Conservation (phyloP, 2,113 vertebrate species). For the Ophthalmolycus amberensis region DNA sequence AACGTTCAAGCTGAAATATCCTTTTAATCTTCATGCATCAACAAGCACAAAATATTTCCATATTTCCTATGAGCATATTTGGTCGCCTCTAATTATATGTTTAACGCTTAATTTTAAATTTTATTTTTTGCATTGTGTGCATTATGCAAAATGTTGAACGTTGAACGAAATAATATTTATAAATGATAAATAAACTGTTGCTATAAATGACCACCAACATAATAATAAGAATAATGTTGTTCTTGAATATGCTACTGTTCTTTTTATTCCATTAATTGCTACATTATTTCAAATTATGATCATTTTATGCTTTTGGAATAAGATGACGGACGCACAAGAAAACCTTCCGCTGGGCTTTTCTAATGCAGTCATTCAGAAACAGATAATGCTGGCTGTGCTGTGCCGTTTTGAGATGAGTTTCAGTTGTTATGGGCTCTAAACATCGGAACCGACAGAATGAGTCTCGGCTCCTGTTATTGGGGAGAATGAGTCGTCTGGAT, state of each 20-base stretch:
- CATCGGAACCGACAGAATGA: too few relatives aligned
- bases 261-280: neutral
- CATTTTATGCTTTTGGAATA: neutral
- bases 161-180: neutral
- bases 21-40: neutral
- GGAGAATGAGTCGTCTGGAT: too few relatives aligned
- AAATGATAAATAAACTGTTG: neutral
- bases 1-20: neutral
- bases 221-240: neutral
- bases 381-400: neutral
- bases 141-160: neutral
- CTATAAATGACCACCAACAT: neutral
- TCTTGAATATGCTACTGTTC: neutral
- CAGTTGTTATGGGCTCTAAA: neutral
- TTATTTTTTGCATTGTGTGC: neutral
- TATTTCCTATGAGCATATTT: neutral
- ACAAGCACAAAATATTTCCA: neutral
- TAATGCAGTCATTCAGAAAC: neutral
- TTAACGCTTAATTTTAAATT: fast-evolving
- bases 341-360: neutral
- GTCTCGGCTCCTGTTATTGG: neutral
- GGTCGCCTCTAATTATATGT: neutral
- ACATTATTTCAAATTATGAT: neutral
- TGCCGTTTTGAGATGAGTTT: neutral
- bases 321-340: too few relatives aligned